Base-by-base conservation (phyloP, 2,888 invertebrate species). In the Piscicola geometra region DNA sequence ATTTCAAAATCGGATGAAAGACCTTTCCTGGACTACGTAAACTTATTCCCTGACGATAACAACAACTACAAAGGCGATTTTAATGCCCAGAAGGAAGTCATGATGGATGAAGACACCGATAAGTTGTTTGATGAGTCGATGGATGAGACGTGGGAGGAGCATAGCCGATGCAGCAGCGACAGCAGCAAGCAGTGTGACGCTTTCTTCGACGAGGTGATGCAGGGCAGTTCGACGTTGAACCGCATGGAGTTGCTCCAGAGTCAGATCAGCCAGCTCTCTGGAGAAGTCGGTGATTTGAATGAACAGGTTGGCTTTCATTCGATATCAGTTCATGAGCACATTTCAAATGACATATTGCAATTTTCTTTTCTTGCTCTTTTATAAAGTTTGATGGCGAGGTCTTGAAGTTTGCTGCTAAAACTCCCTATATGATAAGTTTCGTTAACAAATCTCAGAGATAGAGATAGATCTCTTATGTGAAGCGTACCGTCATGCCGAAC, bases 251-350 rank as follows among this genome's bases (percentile, higher is more conserved):
- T 56, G 60, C 60, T 56, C 15, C 60, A 56, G 25, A 56, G 60
- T 25, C 60, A 56, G n/a, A 56, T 56, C 5, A 56, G 60, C 60
- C 25, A 25, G 60, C n/a, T 56, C 15, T 56, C 60, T 18, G 60
- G 60, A 56, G 60, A 56, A n/a, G n/a, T 56, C 15, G 21, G 60
- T n/a, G n/a, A 56, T 18, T 25, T 56, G 60, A 56, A 56, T 21
- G 60, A 56, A 18, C 21, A 56, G 60, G 60, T 56, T 25, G 9
- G 25, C 25, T 56, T 25, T 47, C 21, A 47, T 47, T 47, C 9
- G 21, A 15, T 47, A 15, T 47, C 21, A 15, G 9, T 47, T 47
- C 12, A 47, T 47, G 9, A 47, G 9, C 21, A 47, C 21, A 15
- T 15, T 15, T 47, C 9, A 21, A 15, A 47, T 47, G 21, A 15